Evolutionary conservation across 2,797 vertebrate species (phyloP).

Genomic region (Dermochelys coriacea): DNA sequence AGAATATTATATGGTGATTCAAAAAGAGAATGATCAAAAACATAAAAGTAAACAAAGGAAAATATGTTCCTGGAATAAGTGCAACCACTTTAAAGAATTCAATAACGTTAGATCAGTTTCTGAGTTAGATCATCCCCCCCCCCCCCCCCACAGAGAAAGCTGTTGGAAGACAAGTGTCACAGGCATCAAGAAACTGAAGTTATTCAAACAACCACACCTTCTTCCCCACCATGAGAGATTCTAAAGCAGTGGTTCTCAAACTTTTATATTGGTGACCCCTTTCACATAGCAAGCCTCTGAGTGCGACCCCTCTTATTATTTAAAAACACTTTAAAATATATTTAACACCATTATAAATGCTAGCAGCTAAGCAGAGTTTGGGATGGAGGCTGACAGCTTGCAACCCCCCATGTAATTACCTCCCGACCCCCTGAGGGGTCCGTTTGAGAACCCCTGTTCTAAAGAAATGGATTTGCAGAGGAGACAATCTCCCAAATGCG

Average conservation of each 20-base stretch:
- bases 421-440: too few species aligned
- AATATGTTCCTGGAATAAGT: neutral
- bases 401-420: too few species aligned
- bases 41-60: neutral
- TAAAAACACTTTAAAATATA: too few species aligned
- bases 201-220: neutral
- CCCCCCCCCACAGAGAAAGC: neutral
- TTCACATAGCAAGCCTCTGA: too few species aligned
- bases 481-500: neutral
- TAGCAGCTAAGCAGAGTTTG: too few species aligned
- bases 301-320: too few species aligned
- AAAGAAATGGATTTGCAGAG: rapidly evolving
- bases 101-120: neutral
- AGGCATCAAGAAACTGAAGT: neutral
- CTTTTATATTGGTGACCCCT: too few species aligned
- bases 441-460: neutral
- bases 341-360: too few species aligned
- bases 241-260: too few species aligned
- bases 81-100: neutral
- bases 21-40: neutral
- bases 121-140: neutral
- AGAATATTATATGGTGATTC: neutral
- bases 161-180: neutral
- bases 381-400: too few species aligned
- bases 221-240: neutral